Percentiles rank a stretch among this genome's conserved stretches.
phyloP scores from a whole-genome alignment of 1,140 invertebrate species.

The Leptonema lineaticorne region DNA sequence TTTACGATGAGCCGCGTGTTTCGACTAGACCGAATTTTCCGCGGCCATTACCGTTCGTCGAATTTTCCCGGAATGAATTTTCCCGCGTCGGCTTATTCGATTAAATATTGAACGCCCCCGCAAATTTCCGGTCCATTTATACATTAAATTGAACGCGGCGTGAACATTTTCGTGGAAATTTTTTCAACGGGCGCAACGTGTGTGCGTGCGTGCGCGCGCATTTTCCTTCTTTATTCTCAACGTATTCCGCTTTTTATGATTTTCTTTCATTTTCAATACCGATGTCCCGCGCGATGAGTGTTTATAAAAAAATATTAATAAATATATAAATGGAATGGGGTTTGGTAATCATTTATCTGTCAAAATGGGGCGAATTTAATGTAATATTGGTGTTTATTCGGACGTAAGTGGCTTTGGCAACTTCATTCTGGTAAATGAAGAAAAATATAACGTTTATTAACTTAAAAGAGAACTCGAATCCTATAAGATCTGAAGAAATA shows the following conservation, averaged over 20 bases:
- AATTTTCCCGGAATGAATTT: conserved; percentile 23
- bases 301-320: not conserved
- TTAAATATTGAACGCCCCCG: conserved; percentile 25
- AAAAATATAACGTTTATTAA: not conserved
- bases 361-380: too few species aligned
- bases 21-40: conserved; percentile 1
- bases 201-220: not conserved
- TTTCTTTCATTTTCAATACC: not conserved
- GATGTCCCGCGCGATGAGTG: too few species aligned
- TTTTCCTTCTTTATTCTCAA: not conserved
- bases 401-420: not conserved
- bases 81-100: conserved; percentile 16
- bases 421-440: not conserved
- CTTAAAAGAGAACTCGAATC: too few species aligned
- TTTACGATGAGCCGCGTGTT: too few species aligned
- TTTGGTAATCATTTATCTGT: too few species aligned
- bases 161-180: not conserved
- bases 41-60: conserved; percentile 1
- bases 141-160: conserved; percentile 26
- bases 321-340: not conserved
- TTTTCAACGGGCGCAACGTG: not conserved
- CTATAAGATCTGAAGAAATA: too few species aligned
- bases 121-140: conserved; percentile 27
- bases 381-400: not conserved
- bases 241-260: not conserved